Conservation (phyloP, 2,113 vertebrate genomes). For the Dicentrarchus labrax region DNA sequence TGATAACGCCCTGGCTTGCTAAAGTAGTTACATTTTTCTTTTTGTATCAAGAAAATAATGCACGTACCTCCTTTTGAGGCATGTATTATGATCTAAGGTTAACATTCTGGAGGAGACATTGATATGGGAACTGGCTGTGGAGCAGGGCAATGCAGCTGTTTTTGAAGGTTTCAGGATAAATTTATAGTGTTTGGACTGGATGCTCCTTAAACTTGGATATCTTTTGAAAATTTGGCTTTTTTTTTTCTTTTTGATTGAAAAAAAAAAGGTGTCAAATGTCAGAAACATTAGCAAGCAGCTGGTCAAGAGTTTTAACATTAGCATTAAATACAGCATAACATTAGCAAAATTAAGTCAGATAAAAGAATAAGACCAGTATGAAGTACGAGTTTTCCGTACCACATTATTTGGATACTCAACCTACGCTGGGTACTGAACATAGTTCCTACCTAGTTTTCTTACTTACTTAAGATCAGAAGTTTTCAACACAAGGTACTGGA, state of each 20-base stretch:
- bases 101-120: slow-evolving; percentile 11
- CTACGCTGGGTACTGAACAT: neutral
- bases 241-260: neutral
- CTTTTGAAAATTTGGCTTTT: neutral
- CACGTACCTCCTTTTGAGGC: slow-evolving; percentile 26
- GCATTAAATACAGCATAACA: too few species aligned
- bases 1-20: slow-evolving; percentile 37
- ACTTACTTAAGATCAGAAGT: neutral
- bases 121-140: slow-evolving; percentile 2
- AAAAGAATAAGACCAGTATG: neutral
- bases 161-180: neutral
- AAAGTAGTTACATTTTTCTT: slow-evolving; percentile 40
- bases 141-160: neutral
- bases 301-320: neutral
- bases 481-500: too few species aligned
- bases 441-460: neutral
- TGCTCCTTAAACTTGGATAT: neutral
- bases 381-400: neutral
- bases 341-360: neutral
- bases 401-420: neutral
- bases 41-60: slow-evolving; percentile 40
- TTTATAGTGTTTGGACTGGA: slow-evolving; percentile 17
- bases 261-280: slow-evolving; percentile 7
- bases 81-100: slow-evolving; percentile 32
- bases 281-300: neutral